Base-by-base conservation (phyloP, 2,888 invertebrate species). In the Hirtodrosophila histrioides region DNA sequence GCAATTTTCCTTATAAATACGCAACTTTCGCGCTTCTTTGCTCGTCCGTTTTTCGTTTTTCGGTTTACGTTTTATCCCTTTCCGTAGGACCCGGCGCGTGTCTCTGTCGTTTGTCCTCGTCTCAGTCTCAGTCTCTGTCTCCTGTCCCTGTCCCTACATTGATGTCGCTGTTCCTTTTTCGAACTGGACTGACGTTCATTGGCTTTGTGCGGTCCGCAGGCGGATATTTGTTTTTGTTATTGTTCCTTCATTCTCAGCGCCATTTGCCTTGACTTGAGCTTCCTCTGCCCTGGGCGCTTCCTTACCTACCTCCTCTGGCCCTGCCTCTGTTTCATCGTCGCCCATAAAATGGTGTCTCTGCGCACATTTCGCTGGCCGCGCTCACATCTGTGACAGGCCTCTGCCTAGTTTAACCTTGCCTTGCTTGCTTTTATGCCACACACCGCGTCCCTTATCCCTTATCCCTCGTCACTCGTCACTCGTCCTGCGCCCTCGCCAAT, bases 221-320 rank as follows among this genome's bases (percentile, higher is more conserved):
- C 75, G 69, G 69, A 69, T 85, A 71, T 85, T 81, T 85, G 65
- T 64, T 75, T 82, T 85, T 85, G 88, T 88, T 88, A 75, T 87
- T 78, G 75, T 85, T 82, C 79, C 75, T 66, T 69, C 66, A 63
- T 78, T 66, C 86, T 63, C 78, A 58, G 61, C 69, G 62, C 64
- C 64, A 60, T 74, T 68, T 74, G 67, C 51, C 61, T 54, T 48
- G 72, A 70, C 67, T 76, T 56, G 54, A 41, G 55, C 53, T 55
- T 55, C 50, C 65, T 56, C 17, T 53, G 51, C 44, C 41, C 12
- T 10, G 40, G 43, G 48, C 45, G 12, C 40, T 54, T 36, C 50
- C 37, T 31, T 29, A 23, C 35, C 23, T 17, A 29, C 17, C 12
- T n/a, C n/a, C 12, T 12, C 31, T 17, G 17, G 17, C 17, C 10